Conservation (phyloP, 2,888 invertebrate genomes). For the Agriopis leucophaearia region DNA sequence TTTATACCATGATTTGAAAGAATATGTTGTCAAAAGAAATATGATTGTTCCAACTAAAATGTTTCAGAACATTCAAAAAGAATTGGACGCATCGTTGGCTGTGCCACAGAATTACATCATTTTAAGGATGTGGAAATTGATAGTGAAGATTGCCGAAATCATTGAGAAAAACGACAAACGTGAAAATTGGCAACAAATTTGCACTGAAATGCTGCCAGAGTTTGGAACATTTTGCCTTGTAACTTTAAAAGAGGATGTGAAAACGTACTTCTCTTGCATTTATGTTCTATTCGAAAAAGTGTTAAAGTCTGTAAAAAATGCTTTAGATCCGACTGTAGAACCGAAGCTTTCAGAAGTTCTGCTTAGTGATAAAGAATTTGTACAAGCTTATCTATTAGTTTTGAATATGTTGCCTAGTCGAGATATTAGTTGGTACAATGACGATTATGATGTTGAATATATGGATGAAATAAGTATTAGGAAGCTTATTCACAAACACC, state of each 20-base stretch:
- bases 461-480: slow-evolving; percentile 43
- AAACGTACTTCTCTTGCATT: slow-evolving; percentile 61
- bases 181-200: slow-evolving; percentile 48
- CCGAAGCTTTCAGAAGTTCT: slow-evolving; percentile 53
- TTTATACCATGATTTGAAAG: slow-evolving; percentile 53
- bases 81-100: slow-evolving; percentile 48
- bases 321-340: slow-evolving; percentile 30
- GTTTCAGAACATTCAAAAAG: slow-evolving; percentile 52
- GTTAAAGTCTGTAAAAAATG: slow-evolving; percentile 43
- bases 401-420: slow-evolving; percentile 49
- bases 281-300: slow-evolving; percentile 60
- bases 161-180: slow-evolving; percentile 45
- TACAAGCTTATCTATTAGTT: slow-evolving; percentile 60
- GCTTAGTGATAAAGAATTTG: slow-evolving; percentile 55
- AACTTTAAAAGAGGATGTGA: slow-evolving; percentile 63
- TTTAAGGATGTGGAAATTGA: slow-evolving; percentile 62
- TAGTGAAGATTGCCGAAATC: slow-evolving; percentile 53
- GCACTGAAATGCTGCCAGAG: slow-evolving; percentile 50
- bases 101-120: slow-evolving; percentile 64
- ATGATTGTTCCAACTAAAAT: slow-evolving; percentile 55
- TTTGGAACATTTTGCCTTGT: slow-evolving; percentile 60
- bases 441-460: slow-evolving; percentile 9
- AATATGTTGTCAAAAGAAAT: slow-evolving; percentile 49
- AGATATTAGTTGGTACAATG: not conserved
- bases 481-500: slow-evolving; percentile 49